Evolutionary conservation across 2,888 invertebrate genomes (phyloP), one percentile per base, ranked within the genome.

Genomic region (Yponomeuta cagnagella): DNA sequence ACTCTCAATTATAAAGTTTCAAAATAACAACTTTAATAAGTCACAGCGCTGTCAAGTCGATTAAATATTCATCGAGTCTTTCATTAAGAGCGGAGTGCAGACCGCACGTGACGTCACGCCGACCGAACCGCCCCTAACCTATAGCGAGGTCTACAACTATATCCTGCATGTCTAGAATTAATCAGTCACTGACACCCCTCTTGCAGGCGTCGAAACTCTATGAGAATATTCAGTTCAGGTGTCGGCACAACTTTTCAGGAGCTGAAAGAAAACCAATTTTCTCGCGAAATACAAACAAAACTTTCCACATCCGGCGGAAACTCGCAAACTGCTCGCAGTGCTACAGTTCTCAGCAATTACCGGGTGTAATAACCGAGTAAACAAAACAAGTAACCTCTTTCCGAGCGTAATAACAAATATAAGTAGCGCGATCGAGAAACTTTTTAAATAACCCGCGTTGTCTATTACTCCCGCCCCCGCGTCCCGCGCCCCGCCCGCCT

Each of bases 381-480:
- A 30, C 65, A 33, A 33, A 65, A 65, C 65, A 65, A 65, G 65
- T 65, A 30, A 66, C 66, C 43, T 31, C 33, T 68, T 68, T 1
- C 23, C 43, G 31, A 68, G 68, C 48, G 68, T 68, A 48, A 68
- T 68, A 52, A 48, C 43, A 67, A 67, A 67, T 67, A 37, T 67
- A 67, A 43, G 67, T 9, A 67, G 67, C 67, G 67, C 31, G 48
- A 81, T 80, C 77, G 80, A 74, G 73, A 76, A 82, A 80, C 77
- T 84, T 84, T 80, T 78, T 78, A 77, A 79, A 82, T 82, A 84
- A 82, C 80, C 78, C 74, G 77, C 79, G 76, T 80, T 81, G 80
- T 82, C 81, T 81, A 82, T 83, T 83, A 84, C 79, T 76, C 72
- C 75, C 73, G 70, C 10, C 30, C n/a, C 72, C 74, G 75, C 72